A percentile compares a stretch with the other conserved stretches of the same genome.
These are phyloP conservation scores for Dryadula phaetusa DNA, from an alignment of 2,888 invertebrate species.

Conservation along the genomic window DNA sequence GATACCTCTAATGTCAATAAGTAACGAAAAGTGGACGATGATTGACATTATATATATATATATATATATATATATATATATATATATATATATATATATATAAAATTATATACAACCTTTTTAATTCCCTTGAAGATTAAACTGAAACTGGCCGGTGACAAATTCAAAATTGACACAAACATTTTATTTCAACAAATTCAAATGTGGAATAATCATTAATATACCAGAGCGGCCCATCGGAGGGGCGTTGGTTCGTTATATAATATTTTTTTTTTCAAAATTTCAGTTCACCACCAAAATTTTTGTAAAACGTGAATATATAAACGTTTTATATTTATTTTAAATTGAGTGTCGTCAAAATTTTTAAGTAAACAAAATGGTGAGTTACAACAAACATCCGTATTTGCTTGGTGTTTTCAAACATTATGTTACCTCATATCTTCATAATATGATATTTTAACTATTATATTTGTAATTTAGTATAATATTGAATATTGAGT, in stretches of 20 bases:
- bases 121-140: not conserved
- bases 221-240: constrained; percentile 67
- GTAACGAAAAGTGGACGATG: too few relatives aligned
- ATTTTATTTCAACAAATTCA: constrained; percentile 51
- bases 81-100: not conserved
- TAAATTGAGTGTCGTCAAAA: constrained; percentile 63
- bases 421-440: not conserved
- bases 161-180: constrained; percentile 38
- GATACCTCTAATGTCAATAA: too few relatives aligned
- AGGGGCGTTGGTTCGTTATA: constrained; percentile 67
- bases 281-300: constrained; percentile 68
- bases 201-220: constrained; percentile 62
- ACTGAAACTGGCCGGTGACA: constrained; percentile 30
- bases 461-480: too few relatives aligned
- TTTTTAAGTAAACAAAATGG: constrained; percentile 74
- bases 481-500: too few relatives aligned
- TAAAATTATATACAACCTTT: constrained; percentile 5
- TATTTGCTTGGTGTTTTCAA: not conserved
- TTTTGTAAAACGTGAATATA: constrained; percentile 69
- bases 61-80: too few relatives aligned
- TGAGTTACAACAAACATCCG: constrained; percentile 57
- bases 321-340: constrained; percentile 62
- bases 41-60: too few relatives aligned
- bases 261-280: constrained; percentile 79
- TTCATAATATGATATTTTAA: not conserved